Conservation (phyloP, 2,888 invertebrate species). For the Macaria liturata region DNA sequence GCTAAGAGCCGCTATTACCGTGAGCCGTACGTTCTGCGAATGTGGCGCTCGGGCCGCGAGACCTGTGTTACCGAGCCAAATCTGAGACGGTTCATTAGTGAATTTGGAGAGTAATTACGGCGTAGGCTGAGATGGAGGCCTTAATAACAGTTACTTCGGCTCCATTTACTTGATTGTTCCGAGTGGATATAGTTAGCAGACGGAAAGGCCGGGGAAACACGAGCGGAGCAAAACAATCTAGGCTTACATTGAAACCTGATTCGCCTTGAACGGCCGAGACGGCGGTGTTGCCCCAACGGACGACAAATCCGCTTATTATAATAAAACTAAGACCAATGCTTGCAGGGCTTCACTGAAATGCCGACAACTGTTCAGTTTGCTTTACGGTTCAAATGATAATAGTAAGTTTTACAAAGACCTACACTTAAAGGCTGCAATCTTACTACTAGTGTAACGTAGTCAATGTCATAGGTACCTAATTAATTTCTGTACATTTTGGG, state of each 20-base stretch:
- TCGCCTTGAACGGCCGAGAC: slow-evolving; percentile 54
- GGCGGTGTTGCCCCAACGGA: slow-evolving; percentile 40
- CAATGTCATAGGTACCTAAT: no score
- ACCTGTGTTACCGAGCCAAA: slow-evolving; percentile 19
- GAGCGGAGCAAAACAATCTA: slow-evolving; percentile 65
- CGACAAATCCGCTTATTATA: slow-evolving; percentile 70
- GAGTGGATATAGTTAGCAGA: slow-evolving; percentile 16
- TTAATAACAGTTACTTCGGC: slow-evolving; percentile 26
- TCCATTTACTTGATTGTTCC: slow-evolving; percentile 19
- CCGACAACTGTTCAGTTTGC: neutral
- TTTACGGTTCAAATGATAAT: no score
- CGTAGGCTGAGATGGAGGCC: slow-evolving; percentile 8
- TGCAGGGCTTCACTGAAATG: slow-evolving; percentile 53
- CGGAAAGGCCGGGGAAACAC: slow-evolving; percentile 55
- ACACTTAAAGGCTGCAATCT: no score
- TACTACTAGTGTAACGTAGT: no score
- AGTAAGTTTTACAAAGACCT: no score
- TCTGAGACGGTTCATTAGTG: slow-evolving; percentile 32
- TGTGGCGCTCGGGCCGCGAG: slow-evolving; percentile 38
- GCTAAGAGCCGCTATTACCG: slow-evolving; percentile 64
- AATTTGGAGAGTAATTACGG: slow-evolving; percentile 27
- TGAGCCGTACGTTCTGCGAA: slow-evolving; percentile 54
- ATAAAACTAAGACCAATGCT: slow-evolving; percentile 53
- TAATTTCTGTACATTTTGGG: no score
- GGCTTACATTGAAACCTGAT: slow-evolving; percentile 71